These are phyloP conservation scores for Peromyscus nudipes DNA, from an alignment of 2,797 vertebrate species.

Conservation along the genomic window DNA sequence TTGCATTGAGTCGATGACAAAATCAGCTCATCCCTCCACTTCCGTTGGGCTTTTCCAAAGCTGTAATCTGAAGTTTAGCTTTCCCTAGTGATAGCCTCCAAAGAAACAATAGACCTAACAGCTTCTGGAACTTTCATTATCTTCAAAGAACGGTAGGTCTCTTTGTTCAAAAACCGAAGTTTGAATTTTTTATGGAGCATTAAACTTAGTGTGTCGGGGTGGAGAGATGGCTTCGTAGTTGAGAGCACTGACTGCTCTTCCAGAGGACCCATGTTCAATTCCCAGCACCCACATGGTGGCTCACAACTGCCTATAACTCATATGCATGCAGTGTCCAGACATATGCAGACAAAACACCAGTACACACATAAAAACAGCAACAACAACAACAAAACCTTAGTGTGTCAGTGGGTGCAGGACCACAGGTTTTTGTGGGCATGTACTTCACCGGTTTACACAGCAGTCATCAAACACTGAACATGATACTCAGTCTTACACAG, in stretches of 20 bases:
- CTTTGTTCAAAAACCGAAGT: not conserved
- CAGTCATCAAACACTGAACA: not conserved
- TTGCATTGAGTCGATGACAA: not conserved
- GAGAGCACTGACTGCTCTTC: not conserved
- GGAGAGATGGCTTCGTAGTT: not conserved
- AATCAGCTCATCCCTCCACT: not conserved
- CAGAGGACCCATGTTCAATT: not conserved
- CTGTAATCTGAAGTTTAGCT: not conserved
- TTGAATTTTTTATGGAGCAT: not conserved
- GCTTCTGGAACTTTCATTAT: not conserved
- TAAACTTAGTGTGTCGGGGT: not conserved
- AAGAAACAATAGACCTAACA: not conserved
- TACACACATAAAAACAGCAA: not conserved
- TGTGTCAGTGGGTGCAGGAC: not conserved
- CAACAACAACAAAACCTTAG: not conserved
- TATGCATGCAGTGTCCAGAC: not conserved
- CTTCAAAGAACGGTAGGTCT: not conserved
- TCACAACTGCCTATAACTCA: not conserved
- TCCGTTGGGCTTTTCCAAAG: not conserved
- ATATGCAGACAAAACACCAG: not conserved
- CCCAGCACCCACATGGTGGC: not conserved
- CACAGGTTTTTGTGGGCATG: not conserved
- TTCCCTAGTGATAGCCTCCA: not conserved
- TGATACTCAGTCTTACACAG: not conserved
- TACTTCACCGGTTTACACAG: not conserved